Conservation (phyloP, 2,888 invertebrate species). For the Muschampia plurimacula region DNA sequence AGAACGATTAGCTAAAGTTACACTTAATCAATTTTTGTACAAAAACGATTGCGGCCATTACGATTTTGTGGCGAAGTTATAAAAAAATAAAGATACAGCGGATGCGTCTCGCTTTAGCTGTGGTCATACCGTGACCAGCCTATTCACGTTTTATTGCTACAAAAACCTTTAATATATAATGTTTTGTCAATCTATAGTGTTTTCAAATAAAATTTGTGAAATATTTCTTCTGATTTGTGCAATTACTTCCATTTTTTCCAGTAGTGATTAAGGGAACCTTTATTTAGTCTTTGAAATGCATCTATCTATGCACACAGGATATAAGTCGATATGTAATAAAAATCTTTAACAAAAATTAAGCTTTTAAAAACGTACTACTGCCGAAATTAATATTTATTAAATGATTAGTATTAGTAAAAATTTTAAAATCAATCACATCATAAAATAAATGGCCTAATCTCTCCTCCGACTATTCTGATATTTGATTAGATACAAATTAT, state of each 20-base stretch:
- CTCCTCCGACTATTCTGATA: neutral
- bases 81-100: conserved; percentile 35
- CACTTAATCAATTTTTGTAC: conserved; percentile 27
- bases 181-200: neutral
- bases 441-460: neutral
- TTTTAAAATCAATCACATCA: neutral
- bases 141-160: conserved; percentile 34
- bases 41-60: conserved; percentile 24
- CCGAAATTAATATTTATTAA: neutral
- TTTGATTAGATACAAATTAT: neutral
- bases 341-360: neutral
- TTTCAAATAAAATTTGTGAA: neutral
- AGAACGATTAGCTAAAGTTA: conserved; percentile 19
- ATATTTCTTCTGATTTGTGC: neutral
- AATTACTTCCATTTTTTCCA: too few species aligned
- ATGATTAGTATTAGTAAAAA: neutral
- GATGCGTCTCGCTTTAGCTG: conserved; percentile 35
- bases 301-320: too few species aligned
- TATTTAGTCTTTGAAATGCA: too few species aligned
- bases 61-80: conserved; percentile 24
- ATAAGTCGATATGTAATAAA: neutral
- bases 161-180: conserved; percentile 39
- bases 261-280: too few species aligned
- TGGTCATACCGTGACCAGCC: conserved; percentile 42
- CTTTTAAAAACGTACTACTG: neutral